Base-by-base conservation (phyloP, 2,797 vertebrate species). In the Acomys russatus region DNA sequence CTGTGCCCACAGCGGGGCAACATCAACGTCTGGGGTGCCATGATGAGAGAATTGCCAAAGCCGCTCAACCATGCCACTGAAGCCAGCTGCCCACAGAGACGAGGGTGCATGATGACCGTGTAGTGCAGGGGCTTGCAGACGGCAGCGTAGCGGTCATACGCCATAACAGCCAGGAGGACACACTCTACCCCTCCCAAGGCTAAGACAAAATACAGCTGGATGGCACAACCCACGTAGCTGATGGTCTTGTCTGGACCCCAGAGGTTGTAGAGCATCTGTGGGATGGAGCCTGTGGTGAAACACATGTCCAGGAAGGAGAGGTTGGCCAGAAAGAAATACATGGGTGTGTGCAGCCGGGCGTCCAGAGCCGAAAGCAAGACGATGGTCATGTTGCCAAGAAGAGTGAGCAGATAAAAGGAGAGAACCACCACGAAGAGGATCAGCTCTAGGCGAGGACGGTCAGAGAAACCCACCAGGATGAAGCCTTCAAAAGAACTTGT, bases 61-160 rank as follows among this genome's bases (percentile, higher is more conserved):
- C 98, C 98, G 0, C 97, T 92, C 30, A 97, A 8, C 98, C 98
- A 98, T 0, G 97, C 97, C 3, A n/a, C 20, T 0, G 95, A 90
- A 33, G 97, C 96, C 83, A 98, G 79, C 56, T 96, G 90, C 49
- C 84, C 87, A 2, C 98, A 98, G 49, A 96, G 80, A 49, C 59
- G 89, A 0, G 90, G 93, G 88, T 96, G 96, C 98, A 98, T 97
- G 77, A 97, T 74, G 35, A 93, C 30, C 0, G 84, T 66, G 20
- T 98, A 98, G 51, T 83, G 97, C 51, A 98, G 93, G 0, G 98
- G 98, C 20, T 83, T 96, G 95, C 98, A 97, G 61, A 98, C 90
- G 0, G 98, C 98, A 0, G 92, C 64, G 0, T 97, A 97, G 20
- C 96, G 95, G 73, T 98, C 98, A 2, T 97, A 98, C 0, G 97